These are phyloP conservation scores for Propsilocerus akamusi DNA, from an alignment of 1,140 invertebrate species.

Conservation along the genomic window DNA sequence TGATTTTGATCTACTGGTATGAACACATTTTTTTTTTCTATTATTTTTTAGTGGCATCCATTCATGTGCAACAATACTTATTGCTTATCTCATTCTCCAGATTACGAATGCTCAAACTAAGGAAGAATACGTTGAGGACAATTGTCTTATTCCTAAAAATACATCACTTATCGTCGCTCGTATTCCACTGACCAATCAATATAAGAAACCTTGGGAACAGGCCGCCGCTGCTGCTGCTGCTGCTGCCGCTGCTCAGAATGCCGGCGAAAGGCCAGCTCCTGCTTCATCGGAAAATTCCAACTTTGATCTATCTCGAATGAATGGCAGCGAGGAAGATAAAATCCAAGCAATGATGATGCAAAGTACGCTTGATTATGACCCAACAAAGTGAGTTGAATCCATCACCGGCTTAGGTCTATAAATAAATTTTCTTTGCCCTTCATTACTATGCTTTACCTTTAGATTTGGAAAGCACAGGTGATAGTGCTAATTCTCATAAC, in stretches of 20 bases:
- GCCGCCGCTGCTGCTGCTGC: constrained; percentile 11
- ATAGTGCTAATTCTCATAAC: background rate
- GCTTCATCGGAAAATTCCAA: constrained; percentile 33
- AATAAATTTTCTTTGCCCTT: constrained; percentile 7
- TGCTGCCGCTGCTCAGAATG: constrained; percentile 21
- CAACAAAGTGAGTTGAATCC: constrained; percentile 61
- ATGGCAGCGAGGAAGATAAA: constrained; percentile 91
- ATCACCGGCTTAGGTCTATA: constrained; percentile 4
- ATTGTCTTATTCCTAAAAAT: constrained; percentile 85
- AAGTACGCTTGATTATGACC: constrained; percentile 90
- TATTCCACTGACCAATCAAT: constrained; percentile 62
- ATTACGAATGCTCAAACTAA: constrained; percentile 96
- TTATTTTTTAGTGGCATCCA: background rate
- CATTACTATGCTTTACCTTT: constrained; percentile 5
- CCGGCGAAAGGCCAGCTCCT: constrained; percentile 18
- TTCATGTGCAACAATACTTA: background rate
- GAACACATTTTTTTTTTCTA: background rate
- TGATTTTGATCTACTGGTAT: constrained; percentile 64
- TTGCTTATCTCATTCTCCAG: constrained; percentile 24
- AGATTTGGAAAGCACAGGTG: constrained; percentile 10
- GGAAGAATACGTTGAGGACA: constrained; percentile 86
- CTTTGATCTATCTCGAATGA: constrained; percentile 73
- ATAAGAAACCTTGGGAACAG: constrained; percentile 51
- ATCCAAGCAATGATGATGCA: constrained; percentile 94
- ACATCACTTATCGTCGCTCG: constrained; percentile 89